Base-by-base conservation (phyloP, 2,113 vertebrate species). In the Phycodurus eques region DNA sequence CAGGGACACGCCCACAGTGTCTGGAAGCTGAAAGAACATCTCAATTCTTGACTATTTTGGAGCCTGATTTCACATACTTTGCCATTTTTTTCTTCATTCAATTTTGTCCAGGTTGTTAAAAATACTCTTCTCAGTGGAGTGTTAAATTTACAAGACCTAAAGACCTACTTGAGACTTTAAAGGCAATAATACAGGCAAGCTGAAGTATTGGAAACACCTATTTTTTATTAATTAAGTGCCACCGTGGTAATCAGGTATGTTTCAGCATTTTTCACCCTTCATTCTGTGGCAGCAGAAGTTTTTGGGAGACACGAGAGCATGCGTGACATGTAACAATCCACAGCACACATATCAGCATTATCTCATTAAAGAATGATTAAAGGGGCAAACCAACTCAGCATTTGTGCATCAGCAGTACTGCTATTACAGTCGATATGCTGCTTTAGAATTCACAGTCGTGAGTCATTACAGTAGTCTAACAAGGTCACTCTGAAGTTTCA, bases 201-300 rank as follows among this genome's bases (percentile, higher is more conserved):
- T 84, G 73, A 89, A 89, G 84, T 80, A 90, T 81, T 83, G 83
- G 89, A 88, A 81, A 59, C 83, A 85, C 81, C 83, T 87, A 74
- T 84, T 22, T 20, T 89, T 85, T 89, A 90, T 90, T 87, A 92
- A 92, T 90, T 78, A 89, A 81, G 78, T 33, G 35, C 78, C 86
- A 89, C 90, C 86, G 72, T 81, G 82, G 77, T 71, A 79, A 83
- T 82, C 69, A 54, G 76, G 68, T 77, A 80, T 81, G 76, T 78
- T 87, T 83, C 78, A 71, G 14, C 33, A 31, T 60, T 5, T 73
- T 78, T 89, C 77, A 81, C n/a, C 70, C 70, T 83, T 69, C 31
- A 70, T 66, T 87, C 79, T 13, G 61, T 60, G 66, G 78, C 72
- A 53, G 67, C 74, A 90, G 72, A 84, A 83, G 3, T 88, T 85